Conservation (phyloP, 2,888 invertebrate genomes). For the Adelphocoris suturalis region DNA sequence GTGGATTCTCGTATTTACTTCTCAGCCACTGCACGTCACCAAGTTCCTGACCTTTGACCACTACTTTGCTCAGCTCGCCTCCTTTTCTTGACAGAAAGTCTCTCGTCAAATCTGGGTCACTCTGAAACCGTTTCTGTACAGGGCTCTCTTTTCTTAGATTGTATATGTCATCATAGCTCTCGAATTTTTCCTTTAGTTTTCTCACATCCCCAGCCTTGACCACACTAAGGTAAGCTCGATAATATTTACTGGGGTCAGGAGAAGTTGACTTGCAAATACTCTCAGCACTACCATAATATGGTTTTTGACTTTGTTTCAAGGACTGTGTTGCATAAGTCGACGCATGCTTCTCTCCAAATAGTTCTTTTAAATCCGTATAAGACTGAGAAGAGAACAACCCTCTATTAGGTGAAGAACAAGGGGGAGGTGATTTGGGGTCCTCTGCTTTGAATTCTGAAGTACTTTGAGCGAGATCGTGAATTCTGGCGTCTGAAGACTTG, state of each 20-base stretch:
- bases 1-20: conserved; percentile 82
- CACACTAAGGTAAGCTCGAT: conserved; percentile 85
- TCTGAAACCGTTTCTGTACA: conserved; percentile 83
- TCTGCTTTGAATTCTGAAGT: conserved; percentile 60
- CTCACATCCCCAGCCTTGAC: conserved; percentile 89
- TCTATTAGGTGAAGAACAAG: conserved; percentile 72
- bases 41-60: conserved; percentile 80
- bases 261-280: conserved; percentile 76
- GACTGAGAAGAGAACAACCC: conserved; percentile 81
- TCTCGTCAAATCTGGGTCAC: conserved; percentile 88
- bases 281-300: conserved; percentile 75
- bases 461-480: conserved; percentile 70
- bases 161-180: conserved; percentile 82
- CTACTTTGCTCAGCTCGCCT: conserved; percentile 80
- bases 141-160: conserved; percentile 75
- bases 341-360: conserved; percentile 87
- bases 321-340: conserved; percentile 75
- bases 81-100: conserved; percentile 80
- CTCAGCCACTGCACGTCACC: conserved; percentile 83
- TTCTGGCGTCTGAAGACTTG: conserved; percentile 60
- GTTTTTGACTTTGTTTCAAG: conserved; percentile 81
- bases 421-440: conserved; percentile 64
- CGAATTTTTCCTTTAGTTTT: conserved; percentile 88
- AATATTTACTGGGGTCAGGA: conserved; percentile 86
- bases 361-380: conserved; percentile 87